These are phyloP conservation scores for Burhinus oedicnemus DNA, from an alignment of 2,113 vertebrate genomes.

Conservation along the genomic window DNA sequence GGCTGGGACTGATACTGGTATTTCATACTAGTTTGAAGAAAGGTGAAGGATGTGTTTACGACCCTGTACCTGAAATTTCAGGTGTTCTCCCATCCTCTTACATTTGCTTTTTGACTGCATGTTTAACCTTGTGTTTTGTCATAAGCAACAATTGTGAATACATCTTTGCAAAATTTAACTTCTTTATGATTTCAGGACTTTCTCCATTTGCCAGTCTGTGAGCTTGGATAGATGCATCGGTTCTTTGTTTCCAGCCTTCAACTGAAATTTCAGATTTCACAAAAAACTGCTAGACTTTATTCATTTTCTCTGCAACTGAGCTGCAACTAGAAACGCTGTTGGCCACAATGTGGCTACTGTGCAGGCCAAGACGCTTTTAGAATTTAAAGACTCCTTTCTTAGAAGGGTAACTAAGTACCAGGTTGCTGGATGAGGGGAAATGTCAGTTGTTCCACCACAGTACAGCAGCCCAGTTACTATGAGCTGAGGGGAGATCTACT, in stretches of 20 bases:
- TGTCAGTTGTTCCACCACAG: not conserved
- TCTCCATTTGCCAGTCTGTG: not conserved
- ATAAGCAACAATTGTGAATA: not conserved
- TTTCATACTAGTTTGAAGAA: not conserved
- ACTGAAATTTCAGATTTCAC: not conserved
- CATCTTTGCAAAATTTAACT: not conserved
- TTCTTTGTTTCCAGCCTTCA: not conserved
- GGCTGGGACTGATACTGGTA: rapidly evolving
- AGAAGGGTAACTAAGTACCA: not conserved
- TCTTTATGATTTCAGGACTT: not conserved
- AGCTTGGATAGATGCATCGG: not conserved
- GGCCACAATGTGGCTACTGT: not conserved
- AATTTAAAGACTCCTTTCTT: not conserved
- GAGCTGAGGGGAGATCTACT: not conserved
- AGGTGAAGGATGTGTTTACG: not conserved
- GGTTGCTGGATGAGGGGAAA: not conserved
- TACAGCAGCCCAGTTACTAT: not conserved
- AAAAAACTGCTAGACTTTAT: not conserved
- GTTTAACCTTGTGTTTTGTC: not conserved
- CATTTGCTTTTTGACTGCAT: not conserved
- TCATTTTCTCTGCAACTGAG: not conserved
- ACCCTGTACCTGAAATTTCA: not conserved
- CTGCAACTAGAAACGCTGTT: not conserved
- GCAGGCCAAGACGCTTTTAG: not conserved
- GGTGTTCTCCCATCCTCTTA: not conserved